Evolutionary conservation across 1,140 invertebrate genomes (phyloP).

Genomic region (Notospermus geniculatus): DNA sequence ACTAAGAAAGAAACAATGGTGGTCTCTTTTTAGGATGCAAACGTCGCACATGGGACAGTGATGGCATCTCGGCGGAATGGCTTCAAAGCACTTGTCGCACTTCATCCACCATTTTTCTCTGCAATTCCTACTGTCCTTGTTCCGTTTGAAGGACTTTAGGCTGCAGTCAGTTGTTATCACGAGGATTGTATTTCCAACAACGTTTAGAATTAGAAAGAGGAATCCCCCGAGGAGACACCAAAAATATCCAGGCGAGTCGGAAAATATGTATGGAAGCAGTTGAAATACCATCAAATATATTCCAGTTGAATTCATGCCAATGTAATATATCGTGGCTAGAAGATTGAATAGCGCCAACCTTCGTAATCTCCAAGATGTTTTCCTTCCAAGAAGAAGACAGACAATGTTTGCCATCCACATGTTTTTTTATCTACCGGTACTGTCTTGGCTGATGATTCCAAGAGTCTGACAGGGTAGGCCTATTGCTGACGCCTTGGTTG

Average conservation of each 20-base stretch:
- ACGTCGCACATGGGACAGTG: constrained; percentile 79
- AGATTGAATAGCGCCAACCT: background rate
- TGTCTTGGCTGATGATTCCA: too few relatives aligned
- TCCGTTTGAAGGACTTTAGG: background rate
- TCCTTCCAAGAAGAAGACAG: too few relatives aligned
- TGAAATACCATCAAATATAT: background rate
- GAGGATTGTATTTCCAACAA: background rate
- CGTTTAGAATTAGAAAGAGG: background rate
- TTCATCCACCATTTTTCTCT: constrained; percentile 24
- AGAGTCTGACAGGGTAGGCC: too few relatives aligned
- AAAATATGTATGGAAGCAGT: background rate
- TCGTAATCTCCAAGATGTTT: background rate
- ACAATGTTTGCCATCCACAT: too few relatives aligned
- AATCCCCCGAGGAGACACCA: background rate
- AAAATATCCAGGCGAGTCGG: background rate
- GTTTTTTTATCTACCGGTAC: too few relatives aligned
- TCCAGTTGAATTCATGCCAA: background rate
- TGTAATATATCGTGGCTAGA: background rate
- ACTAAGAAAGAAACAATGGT: constrained; percentile 90
- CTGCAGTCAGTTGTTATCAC: background rate
- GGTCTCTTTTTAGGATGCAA: constrained; percentile 89
- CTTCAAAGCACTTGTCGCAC: constrained; percentile 28
- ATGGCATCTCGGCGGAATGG: constrained; percentile 63
- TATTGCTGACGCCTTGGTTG: too few relatives aligned
- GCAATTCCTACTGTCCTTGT: background rate